Evolutionary conservation across 2,888 invertebrate species (phyloP).

Genomic region (Masnerella sp.): DNA sequence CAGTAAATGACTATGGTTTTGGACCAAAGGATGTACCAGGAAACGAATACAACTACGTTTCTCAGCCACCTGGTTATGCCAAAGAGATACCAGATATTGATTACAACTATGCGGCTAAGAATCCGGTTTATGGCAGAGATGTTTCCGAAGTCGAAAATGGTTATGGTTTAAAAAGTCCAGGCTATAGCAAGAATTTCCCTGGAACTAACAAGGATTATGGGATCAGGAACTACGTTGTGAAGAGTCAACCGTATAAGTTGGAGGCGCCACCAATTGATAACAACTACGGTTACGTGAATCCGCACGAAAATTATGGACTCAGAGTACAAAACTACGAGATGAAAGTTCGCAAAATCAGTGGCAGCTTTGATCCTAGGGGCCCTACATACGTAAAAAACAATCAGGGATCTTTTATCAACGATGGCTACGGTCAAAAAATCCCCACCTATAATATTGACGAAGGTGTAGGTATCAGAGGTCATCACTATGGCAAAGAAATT

Average conservation of each 20-base stretch:
- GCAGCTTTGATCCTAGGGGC: slow-evolving; percentile 1
- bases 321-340: slow-evolving; percentile 5
- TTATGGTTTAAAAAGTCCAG: background rate
- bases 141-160: background rate
- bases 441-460: slow-evolving; percentile 6
- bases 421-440: background rate
- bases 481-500: slow-evolving; percentile 11
- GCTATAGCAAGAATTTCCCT: background rate
- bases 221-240: no score
- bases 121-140: background rate
- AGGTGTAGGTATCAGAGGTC: background rate
- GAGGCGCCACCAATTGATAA: no score
- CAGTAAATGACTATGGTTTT: background rate
- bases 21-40: no score
- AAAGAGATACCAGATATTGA: slow-evolving; percentile 9
- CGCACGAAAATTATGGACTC: no score
- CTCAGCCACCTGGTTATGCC: background rate
- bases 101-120: slow-evolving; percentile 13
- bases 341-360: background rate
- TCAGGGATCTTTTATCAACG: no score
- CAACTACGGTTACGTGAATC: no score
- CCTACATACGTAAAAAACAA: no score
- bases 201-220: slow-evolving; percentile 4
- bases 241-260: no score
- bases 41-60: no score